Percentiles rank a stretch among this genome's conserved stretches.
Evolutionary conservation across 1,140 invertebrate genomes (phyloP).

Genomic region (Drosophila teissieri): DNA sequence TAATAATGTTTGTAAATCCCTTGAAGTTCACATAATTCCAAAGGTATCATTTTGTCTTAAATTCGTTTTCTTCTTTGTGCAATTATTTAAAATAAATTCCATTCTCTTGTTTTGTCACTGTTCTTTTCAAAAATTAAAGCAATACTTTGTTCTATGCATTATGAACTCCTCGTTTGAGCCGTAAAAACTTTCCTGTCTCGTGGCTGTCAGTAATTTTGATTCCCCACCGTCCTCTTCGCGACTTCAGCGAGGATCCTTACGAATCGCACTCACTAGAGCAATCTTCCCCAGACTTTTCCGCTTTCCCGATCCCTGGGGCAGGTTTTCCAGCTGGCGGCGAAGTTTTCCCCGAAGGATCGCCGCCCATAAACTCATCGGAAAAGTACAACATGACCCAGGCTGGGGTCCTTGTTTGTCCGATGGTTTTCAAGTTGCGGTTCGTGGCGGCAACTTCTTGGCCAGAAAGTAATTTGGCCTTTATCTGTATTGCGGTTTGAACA

Average conservation of each 20-base stretch:
- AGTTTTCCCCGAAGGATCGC: conserved; percentile 66
- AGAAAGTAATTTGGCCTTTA: conserved; percentile 82
- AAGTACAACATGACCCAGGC: conserved; percentile 51
- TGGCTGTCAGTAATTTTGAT: conserved; percentile 5
- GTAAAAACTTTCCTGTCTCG: background rate
- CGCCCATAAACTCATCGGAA: conserved; percentile 65
- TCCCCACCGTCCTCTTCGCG: conserved; percentile 26
- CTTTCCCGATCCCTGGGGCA: conserved; percentile 21
- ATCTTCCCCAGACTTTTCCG: conserved; percentile 34
- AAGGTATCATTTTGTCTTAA: too few species aligned
- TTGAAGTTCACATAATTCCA: background rate
- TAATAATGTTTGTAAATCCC: background rate
- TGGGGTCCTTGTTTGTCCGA: conserved; percentile 55
- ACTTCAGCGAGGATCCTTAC: conserved; percentile 53
- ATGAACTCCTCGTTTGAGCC: background rate
- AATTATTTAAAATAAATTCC: too few species aligned
- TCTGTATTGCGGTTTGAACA: conserved; percentile 80
- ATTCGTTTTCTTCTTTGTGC: too few species aligned
- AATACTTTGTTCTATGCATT: too few species aligned
- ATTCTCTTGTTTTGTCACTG: too few species aligned
- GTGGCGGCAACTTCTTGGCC: conserved; percentile 74
- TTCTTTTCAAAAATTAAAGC: too few species aligned
- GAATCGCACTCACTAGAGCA: conserved; percentile 46
- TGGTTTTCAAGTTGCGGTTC: conserved; percentile 71
- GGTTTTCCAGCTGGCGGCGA: conserved; percentile 13